Conservation (phyloP, 2,797 vertebrate species). For the Pogonophryne albipinna region DNA sequence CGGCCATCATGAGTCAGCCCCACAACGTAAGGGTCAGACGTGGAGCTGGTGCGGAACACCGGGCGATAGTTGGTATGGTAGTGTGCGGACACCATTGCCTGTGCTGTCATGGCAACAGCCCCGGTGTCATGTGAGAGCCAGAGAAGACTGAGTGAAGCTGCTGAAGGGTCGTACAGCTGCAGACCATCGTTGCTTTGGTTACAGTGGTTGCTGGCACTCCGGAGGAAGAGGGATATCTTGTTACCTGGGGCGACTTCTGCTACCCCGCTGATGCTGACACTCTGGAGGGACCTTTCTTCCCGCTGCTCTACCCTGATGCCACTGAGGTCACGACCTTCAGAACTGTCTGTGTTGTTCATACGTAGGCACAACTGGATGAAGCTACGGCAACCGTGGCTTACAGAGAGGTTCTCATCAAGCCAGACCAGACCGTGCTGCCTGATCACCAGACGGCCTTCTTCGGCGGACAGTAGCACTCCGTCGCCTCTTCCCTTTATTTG, state of each 20-base stretch:
- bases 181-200: constrained; percentile 87
- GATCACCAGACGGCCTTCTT: constrained; percentile 82
- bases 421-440: constrained; percentile 90
- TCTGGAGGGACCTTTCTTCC: constrained; percentile 86
- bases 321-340: constrained; percentile 85
- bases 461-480: constrained; percentile 69
- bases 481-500: constrained; percentile 81
- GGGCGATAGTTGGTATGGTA: constrained; percentile 91
- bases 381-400: constrained; percentile 89
- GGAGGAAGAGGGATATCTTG: constrained; percentile 82
- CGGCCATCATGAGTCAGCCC: constrained; percentile 88
- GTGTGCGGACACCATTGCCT: constrained; percentile 85
- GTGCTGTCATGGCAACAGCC: constrained; percentile 89
- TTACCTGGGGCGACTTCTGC: constrained; percentile 87
- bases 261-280: constrained; percentile 85
- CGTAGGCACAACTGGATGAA: constrained; percentile 89
- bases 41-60: constrained; percentile 85
- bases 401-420: constrained; percentile 89
- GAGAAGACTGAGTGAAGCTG: constrained; percentile 86
- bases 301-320: constrained; percentile 87
- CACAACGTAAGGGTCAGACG: constrained; percentile 90
- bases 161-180: constrained; percentile 79
- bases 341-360: constrained; percentile 84
- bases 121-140: constrained; percentile 93
- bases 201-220: constrained; percentile 88